These are phyloP conservation scores for Halcyon senegalensis DNA, from an alignment of 2,113 vertebrate genomes.

Conservation along the genomic window DNA sequence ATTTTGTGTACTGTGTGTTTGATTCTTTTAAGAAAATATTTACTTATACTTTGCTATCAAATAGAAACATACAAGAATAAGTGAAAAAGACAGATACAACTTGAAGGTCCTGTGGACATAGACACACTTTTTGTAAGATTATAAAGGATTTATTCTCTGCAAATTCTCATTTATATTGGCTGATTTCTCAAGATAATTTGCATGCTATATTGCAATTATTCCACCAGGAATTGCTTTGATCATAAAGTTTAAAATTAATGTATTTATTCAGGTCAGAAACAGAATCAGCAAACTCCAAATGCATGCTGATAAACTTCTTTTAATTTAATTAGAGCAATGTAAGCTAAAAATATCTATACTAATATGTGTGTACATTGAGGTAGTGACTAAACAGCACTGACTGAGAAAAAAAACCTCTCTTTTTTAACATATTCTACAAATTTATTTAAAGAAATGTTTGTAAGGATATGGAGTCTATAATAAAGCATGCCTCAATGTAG, in stretches of 20 bases:
- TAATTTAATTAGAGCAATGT: conserved; percentile 10
- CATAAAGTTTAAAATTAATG: conserved; percentile 17
- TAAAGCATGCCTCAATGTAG: not conserved
- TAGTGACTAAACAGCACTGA: not conserved
- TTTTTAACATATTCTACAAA: not conserved
- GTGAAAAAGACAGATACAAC: not conserved
- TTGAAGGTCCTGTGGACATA: not conserved
- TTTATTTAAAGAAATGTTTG: not conserved
- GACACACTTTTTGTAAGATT: not conserved
- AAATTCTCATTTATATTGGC: not conserved
- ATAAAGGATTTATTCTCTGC: not conserved
- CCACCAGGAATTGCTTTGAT: conserved; percentile 40
- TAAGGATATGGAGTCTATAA: not conserved
- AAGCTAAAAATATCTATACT: conserved; percentile 21
- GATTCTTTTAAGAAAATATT: not conserved
- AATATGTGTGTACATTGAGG: not conserved
- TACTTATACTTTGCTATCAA: not conserved
- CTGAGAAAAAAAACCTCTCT: not conserved
- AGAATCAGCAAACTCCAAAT: conserved; percentile 30
- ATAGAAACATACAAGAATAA: not conserved
- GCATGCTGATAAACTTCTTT: not conserved
- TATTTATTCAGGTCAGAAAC: conserved; percentile 34
- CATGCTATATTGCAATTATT: not conserved
- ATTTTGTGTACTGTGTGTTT: not conserved
- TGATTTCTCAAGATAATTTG: not conserved